Evolutionary conservation across 2,888 invertebrate genomes (phyloP), one percentile per base, ranked within the genome.

Genomic region (Trileptium ribeirensis): DNA sequence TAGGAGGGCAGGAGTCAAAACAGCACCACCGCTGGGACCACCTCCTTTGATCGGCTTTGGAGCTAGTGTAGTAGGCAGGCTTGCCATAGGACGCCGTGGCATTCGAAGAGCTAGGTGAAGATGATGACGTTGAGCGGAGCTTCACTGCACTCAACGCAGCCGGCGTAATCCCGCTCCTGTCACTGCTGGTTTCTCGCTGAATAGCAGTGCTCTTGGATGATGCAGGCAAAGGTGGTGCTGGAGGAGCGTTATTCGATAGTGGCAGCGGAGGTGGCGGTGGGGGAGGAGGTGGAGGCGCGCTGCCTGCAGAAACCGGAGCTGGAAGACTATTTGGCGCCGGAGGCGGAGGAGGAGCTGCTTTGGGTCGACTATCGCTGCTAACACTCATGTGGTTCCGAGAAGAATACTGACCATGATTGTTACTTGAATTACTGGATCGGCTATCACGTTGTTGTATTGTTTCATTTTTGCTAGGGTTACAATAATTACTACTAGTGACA

Each of bases 271-370:
- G 80, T 31, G 80, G 84, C 19, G 83, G 81, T 51, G 88, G 86
- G 1, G 92, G 93, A 29, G 78, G 84, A 0, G 90, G 89, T 24
- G 93, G 93, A 0, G 95, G 94, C 24, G 94, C 94, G 67, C 94
- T 94, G 15, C 94, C 93, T 89, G 93, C 93, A 82, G 92, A 93
- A 0, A 94, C 94, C 84, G 1, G 84, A 84, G 64, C 82, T 81
- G 0, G 83, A 74, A 37, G 82, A 29, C 74, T 74, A 0, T 89
- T 89, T 24, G 93, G 93, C 0, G 94, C 94, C 24, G 94, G 94
- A 67, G 94, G 95, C 15, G 94, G 94, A 89, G 93, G 93, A 82
- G 92, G 93, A 0, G 94, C 94, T 0, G 95, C 85, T 78, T 86
- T 86, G 29, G 86, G 86, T 36, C 86, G 81, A 8, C 51, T 51